These are phyloP conservation scores for Cladopsammia gracilis DNA, from an alignment of 64 coral and sea anemone genomes.

Conservation along the genomic window DNA sequence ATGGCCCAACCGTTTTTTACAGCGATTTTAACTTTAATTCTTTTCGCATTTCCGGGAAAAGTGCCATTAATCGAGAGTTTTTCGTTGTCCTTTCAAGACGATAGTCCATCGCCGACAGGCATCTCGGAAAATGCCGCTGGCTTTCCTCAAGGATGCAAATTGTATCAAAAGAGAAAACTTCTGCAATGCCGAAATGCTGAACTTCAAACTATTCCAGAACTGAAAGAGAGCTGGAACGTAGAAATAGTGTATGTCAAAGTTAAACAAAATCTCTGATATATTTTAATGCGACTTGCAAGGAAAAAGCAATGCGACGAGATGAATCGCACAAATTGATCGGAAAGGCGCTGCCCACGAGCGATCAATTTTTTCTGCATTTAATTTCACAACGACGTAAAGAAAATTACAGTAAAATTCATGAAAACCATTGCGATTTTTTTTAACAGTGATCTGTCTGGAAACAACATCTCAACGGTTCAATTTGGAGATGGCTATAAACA, in stretches of 20 bases:
- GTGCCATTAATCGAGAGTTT: neutral
- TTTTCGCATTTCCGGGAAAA: neutral
- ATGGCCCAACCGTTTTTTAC: neutral
- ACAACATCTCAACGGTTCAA: conserved; percentile 32
- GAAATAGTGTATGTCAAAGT: conserved; percentile 12
- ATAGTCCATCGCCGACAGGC: neutral
- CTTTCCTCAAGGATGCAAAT: neutral
- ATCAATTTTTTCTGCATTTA: too few relatives aligned
- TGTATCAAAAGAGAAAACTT: conserved; percentile 9
- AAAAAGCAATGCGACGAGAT: too few relatives aligned
- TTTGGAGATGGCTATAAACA: conserved; percentile 22
- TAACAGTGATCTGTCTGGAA: conserved; percentile 11
- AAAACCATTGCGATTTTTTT: neutral
- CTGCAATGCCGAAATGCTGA: conserved; percentile 23
- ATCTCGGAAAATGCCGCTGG: neutral
- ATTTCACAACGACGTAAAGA: too few relatives aligned
- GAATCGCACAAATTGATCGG: too few relatives aligned
- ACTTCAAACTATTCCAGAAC: neutral
- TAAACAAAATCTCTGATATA: neutral
- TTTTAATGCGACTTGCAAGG: neutral
- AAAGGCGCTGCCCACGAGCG: too few relatives aligned
- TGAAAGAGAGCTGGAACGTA: neutral
- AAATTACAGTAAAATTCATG: too few relatives aligned
- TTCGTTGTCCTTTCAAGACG: neutral
- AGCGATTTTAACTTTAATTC: neutral